A percentile compares a stretch with the other conserved stretches of the same genome.
These are phyloP conservation scores for Rousettus madagascariensis DNA, from an alignment of 2,797 vertebrate genomes.

Conservation along the genomic window DNA sequence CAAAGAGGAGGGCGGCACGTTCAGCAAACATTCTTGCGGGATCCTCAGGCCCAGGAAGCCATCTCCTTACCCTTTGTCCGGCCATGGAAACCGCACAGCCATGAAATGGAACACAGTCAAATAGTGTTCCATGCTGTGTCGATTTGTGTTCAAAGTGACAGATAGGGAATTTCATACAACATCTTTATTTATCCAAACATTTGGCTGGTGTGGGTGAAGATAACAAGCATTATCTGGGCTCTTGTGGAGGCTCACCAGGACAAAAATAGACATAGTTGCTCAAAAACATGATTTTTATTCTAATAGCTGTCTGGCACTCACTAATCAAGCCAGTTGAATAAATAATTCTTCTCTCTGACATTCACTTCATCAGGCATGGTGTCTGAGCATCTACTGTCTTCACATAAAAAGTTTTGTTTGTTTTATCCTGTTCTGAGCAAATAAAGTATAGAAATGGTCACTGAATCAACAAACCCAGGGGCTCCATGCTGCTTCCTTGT, in stretches of 20 bases:
- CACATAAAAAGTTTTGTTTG: not conserved
- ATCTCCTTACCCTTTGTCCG: not conserved
- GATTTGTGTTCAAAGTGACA: slow-evolving; percentile 38
- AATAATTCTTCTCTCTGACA: slow-evolving; percentile 53
- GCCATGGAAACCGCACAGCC: not conserved
- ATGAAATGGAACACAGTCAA: not conserved
- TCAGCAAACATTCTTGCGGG: not conserved
- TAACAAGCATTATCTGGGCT: slow-evolving; percentile 56
- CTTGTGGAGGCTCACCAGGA: slow-evolving; percentile 35
- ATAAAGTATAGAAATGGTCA: not conserved
- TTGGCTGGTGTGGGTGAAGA: slow-evolving; percentile 57
- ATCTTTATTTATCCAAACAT: slow-evolving; percentile 75
- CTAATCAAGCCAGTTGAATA: slow-evolving; percentile 43
- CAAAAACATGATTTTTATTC: slow-evolving; percentile 55
- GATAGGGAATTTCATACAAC: slow-evolving; percentile 46
- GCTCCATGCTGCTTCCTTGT: not conserved
- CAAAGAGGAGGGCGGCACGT: not conserved
- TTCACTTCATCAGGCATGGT: not conserved
- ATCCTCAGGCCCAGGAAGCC: not conserved
- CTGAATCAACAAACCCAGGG: not conserved
- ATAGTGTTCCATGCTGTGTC: not conserved
- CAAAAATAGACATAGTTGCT: slow-evolving; percentile 51
- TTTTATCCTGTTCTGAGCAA: not conserved
- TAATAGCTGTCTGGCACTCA: slow-evolving; percentile 61
- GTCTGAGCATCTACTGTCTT: not conserved